A percentile compares a stretch with the other conserved stretches of the same genome.
Evolutionary conservation across 2,113 vertebrate species (phyloP).

Genomic region (Anoplopoma fimbria): DNA sequence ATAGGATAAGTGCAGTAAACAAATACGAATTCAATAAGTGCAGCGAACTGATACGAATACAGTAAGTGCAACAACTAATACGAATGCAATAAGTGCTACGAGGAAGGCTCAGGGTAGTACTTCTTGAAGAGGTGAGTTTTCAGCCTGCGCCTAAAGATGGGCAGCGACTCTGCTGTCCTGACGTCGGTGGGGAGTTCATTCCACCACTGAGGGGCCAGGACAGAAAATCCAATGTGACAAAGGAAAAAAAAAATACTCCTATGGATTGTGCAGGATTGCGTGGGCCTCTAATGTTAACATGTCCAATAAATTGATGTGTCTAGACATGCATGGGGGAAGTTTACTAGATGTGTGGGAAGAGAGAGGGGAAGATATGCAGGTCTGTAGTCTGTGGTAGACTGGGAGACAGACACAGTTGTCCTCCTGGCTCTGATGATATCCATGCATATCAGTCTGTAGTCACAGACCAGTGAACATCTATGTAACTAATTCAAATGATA

Average conservation of each 20-base stretch:
- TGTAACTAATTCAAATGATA: not conserved
- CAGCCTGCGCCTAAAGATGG: too few relatives aligned
- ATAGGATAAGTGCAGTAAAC: too few relatives aligned
- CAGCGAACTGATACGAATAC: too few relatives aligned
- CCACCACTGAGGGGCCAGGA: too few relatives aligned
- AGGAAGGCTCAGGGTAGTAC: too few relatives aligned
- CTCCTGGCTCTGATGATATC: not conserved
- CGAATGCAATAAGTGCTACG: too few relatives aligned
- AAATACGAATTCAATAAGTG: too few relatives aligned
- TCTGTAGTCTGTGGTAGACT: not conserved
- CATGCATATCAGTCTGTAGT: not conserved
- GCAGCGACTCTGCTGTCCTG: too few relatives aligned
- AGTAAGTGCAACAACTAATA: too few relatives aligned
- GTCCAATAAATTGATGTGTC: not conserved
- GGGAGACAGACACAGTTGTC: conserved; percentile 8
- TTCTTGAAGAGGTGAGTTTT: too few relatives aligned
- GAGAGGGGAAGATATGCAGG: not conserved
- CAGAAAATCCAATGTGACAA: not conserved
- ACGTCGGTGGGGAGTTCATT: too few relatives aligned
- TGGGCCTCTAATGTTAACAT: not conserved
- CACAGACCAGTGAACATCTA: not conserved
- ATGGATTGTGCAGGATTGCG: not conserved
- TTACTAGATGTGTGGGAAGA: not conserved
- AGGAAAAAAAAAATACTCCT: not conserved
- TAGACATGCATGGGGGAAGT: conserved; percentile 1